Percentiles rank a stretch among this genome's conserved stretches.
Conservation (phyloP, 2,113 vertebrate genomes). For the Alosa alosa region DNA sequence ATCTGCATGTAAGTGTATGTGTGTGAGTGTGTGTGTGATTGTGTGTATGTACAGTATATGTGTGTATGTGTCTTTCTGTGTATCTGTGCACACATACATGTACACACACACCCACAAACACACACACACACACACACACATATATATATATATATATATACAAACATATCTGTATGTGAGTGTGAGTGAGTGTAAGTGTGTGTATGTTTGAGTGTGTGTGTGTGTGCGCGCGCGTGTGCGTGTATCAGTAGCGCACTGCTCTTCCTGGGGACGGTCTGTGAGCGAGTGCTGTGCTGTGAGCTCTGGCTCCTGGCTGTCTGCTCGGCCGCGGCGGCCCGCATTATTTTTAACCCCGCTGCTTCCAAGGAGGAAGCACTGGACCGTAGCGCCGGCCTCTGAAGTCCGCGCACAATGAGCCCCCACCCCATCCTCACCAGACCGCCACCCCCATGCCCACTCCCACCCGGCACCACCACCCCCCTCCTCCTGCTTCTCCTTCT, state of each 20-base stretch:
- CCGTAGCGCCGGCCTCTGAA: slow-evolving; percentile 67
- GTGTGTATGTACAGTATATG: slow-evolving; percentile 16
- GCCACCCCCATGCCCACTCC: slow-evolving; percentile 32
- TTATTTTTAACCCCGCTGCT: slow-evolving; percentile 80
- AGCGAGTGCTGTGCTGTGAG: slow-evolving; percentile 44
- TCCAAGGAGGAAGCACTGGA: slow-evolving; percentile 67
- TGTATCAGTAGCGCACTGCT: slow-evolving; percentile 27
- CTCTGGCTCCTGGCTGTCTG: slow-evolving; percentile 80
- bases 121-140: no score
- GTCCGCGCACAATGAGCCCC: slow-evolving; percentile 70
- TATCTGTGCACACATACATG: background rate
- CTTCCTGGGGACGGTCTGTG: slow-evolving; percentile 51
- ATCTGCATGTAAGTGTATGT: background rate
- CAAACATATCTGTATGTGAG: background rate
- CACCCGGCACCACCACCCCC: background rate
- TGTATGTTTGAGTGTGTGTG: background rate
- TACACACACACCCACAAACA: no score
- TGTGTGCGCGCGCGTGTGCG: background rate
- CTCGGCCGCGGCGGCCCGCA: slow-evolving; percentile 55
- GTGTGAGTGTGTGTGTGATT: background rate
- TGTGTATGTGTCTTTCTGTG: background rate
- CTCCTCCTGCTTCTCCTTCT: no score
- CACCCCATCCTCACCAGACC: slow-evolving; percentile 50
- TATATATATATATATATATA: background rate
- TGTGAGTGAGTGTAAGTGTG: background rate